Percentiles rank a stretch among this genome's conserved stretches.
phyloP scores from a whole-genome alignment of 2,797 vertebrate species.

The Merluccius polli region DNA sequence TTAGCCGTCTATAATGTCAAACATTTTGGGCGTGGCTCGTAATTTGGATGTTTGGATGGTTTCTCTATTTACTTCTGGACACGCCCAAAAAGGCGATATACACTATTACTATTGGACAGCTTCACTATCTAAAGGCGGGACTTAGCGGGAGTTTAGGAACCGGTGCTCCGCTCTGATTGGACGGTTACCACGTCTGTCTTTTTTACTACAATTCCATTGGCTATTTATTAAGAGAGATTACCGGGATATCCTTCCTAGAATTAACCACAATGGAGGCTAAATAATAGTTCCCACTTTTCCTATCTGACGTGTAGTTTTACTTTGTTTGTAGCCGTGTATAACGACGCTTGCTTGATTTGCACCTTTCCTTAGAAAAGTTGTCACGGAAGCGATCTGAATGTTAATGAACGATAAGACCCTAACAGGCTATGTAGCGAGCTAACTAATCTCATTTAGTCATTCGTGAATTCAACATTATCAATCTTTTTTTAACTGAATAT shows the following conservation, averaged over 20 bases:
- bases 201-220: constrained; percentile 38
- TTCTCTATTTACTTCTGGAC: not conserved
- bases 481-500: not conserved
- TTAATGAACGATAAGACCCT: constrained; percentile 59
- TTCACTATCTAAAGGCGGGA: not conserved
- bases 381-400: constrained; percentile 16
- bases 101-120: constrained; percentile 37
- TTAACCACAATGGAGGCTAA: constrained; percentile 66
- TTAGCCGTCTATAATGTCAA: not conserved
- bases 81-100: constrained; percentile 28
- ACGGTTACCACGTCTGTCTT: constrained; percentile 28
- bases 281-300: constrained; percentile 25
- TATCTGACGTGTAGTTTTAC: not conserved
- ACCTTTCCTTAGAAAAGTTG: constrained; percentile 11
- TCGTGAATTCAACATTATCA: constrained; percentile 18
- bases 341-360: not conserved
- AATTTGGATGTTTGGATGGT: not conserved
- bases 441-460: constrained; percentile 50
- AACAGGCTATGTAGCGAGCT: constrained; percentile 66
- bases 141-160: not conserved
- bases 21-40: constrained; percentile 5
- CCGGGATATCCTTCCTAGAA: constrained; percentile 45
- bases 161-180: constrained; percentile 45
- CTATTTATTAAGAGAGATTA: constrained; percentile 38
- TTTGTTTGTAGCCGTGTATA: not conserved